Percentiles rank a stretch among this genome's conserved stretches.
Conservation (phyloP, 53 echinoderm and acorn worm genomes). For the Stichopus horrens region DNA sequence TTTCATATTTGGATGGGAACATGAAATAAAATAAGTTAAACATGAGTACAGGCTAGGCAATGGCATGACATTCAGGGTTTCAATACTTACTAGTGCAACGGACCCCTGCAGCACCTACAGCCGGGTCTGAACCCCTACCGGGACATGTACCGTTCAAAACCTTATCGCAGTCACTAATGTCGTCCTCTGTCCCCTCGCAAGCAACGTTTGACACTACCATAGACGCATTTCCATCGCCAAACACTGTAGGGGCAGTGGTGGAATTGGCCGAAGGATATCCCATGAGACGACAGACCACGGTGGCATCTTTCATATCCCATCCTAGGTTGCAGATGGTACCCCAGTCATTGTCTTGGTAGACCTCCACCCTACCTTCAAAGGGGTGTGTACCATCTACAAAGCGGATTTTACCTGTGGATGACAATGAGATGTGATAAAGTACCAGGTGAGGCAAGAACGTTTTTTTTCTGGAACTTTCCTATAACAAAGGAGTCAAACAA, state of each 20-base stretch:
- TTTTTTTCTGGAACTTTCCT: too few relatives aligned
- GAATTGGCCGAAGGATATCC: conserved; percentile 55
- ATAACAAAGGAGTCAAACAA: too few relatives aligned
- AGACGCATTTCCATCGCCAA: conserved; percentile 13
- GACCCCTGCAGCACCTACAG: conserved; percentile 30
- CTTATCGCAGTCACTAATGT: conserved; percentile 30
- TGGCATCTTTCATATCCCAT: conserved; percentile 57
- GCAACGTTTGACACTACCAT: conserved; percentile 32
- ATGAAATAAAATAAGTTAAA: too few relatives aligned
- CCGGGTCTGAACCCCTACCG: conserved; percentile 3
- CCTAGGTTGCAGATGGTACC: conserved; percentile 55
- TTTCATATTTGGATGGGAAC: too few relatives aligned
- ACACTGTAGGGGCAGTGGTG: conserved; percentile 16
- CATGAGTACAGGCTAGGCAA: too few relatives aligned
- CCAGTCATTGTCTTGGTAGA: conserved; percentile 45
- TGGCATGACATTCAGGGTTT: background rate
- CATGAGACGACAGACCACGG: conserved; percentile 53
- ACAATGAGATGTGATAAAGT: too few relatives aligned
- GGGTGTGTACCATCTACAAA: conserved; percentile 44
- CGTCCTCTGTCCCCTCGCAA: conserved; percentile 34
- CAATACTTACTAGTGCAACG: conserved; percentile 53
- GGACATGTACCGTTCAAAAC: conserved; percentile 1
- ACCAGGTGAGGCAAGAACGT: too few relatives aligned
- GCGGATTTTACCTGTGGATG: conserved; percentile 55
- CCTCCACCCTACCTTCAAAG: conserved; percentile 57